Evolutionary conservation across 2,888 invertebrate genomes (phyloP), one percentile per base, ranked within the genome.

Genomic region (Phania funesta): DNA sequence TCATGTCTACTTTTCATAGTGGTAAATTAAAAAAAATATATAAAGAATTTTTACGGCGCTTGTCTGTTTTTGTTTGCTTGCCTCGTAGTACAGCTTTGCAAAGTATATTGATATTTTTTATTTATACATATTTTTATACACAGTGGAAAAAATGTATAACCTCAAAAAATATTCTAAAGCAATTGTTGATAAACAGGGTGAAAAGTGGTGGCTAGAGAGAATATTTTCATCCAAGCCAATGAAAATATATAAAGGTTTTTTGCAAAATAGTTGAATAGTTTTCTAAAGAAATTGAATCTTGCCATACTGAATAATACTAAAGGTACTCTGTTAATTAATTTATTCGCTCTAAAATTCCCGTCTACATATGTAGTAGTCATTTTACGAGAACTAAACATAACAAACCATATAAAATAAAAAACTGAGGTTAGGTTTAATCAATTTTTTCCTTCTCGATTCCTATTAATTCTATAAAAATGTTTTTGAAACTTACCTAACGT

Each of bases 11-110:
- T 65, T 65, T 80, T 80, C 64, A 60, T 50, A 54, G 56, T 76
- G 71, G 50, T 60, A 71, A n/a, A n/a, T n/a, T 68, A 64, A 20
- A 41, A 64, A 64, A 71, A 48, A 70, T 16, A 50, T 54, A 64
- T 41, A 73, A 74, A 67, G 32, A 79, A 67, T 32, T 65, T 73
- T 78, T 75, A 82, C 82, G 71, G 82, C 82, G 78, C 82, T 79
- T 79, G 79, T 46, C 64, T 82, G 52, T 50, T 75, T 74, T 46
- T 68, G 32, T 60, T 68, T 70, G 18, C 26, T 32, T 50, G 41
- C 11, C 56, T n/a, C n/a, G n/a, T n/a, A n/a, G n/a, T n/a, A n/a
- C n/a, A 48, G 32, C 20, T 54, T 60, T 22, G 32, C 68, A 60
- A 60, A 54, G 62, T 67, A 54, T 73, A 62, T 81, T 68, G 67